Percentiles rank a stretch among this genome's conserved stretches.
Conservation (phyloP, 2,797 vertebrate species). For the Coilia nasus region DNA sequence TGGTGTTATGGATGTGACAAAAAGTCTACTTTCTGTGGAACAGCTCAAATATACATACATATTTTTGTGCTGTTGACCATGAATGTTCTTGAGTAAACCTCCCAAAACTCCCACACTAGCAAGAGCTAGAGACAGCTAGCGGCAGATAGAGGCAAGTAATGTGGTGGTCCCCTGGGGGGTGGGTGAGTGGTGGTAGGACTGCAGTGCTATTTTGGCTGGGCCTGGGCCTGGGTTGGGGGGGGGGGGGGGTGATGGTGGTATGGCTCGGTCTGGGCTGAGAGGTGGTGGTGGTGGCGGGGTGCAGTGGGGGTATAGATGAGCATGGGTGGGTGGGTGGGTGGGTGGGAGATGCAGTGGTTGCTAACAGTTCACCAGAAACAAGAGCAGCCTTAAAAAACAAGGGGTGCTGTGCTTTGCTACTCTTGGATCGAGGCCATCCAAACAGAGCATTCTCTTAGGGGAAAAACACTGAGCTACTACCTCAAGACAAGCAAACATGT, state of each 20-base stretch:
- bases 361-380: background rate
- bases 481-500: background rate
- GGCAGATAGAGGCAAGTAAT: background rate
- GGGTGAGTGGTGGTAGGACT: background rate
- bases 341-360: background rate
- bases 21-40: too few species aligned
- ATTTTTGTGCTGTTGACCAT: too few species aligned
- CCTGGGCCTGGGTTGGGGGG: background rate
- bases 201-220: background rate
- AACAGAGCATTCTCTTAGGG: background rate
- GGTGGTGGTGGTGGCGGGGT: background rate
- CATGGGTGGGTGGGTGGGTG: background rate
- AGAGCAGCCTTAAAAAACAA: background rate
- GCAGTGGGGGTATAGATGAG: too few species aligned
- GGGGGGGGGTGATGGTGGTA: too few species aligned
- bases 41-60: too few species aligned
- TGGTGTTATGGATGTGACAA: too few species aligned
- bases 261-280: too few species aligned
- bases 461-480: background rate
- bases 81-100: too few species aligned
- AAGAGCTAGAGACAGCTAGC: background rate
- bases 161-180: background rate
- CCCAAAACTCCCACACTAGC: background rate
- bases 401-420: background rate
- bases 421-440: background rate